Evolutionary conservation across 2,888 invertebrate genomes (phyloP), one percentile per base, ranked within the genome.

Genomic region (Spodoptera picta): DNA sequence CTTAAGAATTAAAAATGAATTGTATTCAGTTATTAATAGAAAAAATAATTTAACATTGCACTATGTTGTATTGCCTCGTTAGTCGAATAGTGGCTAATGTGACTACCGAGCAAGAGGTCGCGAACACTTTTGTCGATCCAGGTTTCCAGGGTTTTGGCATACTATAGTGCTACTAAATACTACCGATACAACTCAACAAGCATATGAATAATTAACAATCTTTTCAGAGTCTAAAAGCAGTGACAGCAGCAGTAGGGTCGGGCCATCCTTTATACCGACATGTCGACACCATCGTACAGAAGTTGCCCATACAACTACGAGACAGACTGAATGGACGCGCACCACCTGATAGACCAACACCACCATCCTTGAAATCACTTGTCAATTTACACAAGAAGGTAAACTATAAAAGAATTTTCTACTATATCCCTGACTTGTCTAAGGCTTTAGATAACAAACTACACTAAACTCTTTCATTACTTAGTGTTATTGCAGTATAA

Each of bases 331-430:
- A 95, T 80, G 87, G 88, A 0, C 95, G 97, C 0, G 80, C 86
- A 0, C 64, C 95, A 94, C 83, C 96, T 86, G 97, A 69, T 93
- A 95, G 82, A 94, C 96, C 92, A 82, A 95, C 80, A 2, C 82
- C 93, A 11, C 98, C 98, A 1, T 96, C 97, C 0, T 96, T 98
- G 81, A 98, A 98, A 89, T 96, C 97, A 1, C 95, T 99, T 11
- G 97, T 99, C 65, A 96, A 98, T 74, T 96, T 99, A 55, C 99
- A 99, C 90, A 97, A 97, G 88, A 98, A 98, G 95, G 98, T 98
- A 86, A 82, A 11, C 14, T 12, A 11, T 14, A 24, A 42, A 10
- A 31, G 44, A 12, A 23, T 41, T 41, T 14, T 27, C 19, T 0
- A 19, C 1, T 7, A 41, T n/a, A 14, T 12, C 36, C 1, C 10